Percentiles rank a stretch among this genome's conserved stretches.
Conservation (phyloP, 2,113 vertebrate species). For the cat (Felis catus) region DNA sequence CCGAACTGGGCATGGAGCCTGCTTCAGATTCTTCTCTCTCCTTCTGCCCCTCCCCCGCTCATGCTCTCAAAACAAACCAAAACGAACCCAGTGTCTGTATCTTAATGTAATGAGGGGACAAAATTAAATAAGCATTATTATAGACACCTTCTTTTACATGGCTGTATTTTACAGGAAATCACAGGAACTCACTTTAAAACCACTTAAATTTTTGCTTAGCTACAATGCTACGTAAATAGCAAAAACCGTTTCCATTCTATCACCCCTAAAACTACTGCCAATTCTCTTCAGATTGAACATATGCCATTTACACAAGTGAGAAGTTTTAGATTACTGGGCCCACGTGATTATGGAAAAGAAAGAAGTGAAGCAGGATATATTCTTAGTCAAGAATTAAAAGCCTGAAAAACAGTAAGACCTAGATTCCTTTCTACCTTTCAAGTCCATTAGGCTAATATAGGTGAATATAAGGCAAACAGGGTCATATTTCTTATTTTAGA, state of each 20-base stretch:
- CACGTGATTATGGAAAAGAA: background rate
- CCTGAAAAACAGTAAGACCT: background rate
- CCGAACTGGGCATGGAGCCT: too few species aligned
- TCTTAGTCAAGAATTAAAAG: slow-evolving; percentile 1
- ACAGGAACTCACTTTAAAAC: slow-evolving; percentile 1
- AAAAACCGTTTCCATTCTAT: background rate
- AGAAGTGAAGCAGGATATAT: background rate
- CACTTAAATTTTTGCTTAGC: background rate
- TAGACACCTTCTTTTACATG: background rate
- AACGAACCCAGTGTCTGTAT: background rate
- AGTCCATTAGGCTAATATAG: background rate
- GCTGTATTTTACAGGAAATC: background rate
- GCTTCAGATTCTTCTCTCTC: too few species aligned
- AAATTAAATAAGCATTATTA: background rate
- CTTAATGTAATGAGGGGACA: background rate
- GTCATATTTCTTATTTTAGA: background rate
- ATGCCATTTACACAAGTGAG: background rate
- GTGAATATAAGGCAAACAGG: background rate
- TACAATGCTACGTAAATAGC: background rate
- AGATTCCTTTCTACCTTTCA: background rate
- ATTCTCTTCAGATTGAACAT: background rate
- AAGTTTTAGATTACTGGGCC: background rate
- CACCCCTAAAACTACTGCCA: background rate
- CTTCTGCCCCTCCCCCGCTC: too few species aligned
- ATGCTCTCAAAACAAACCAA: too few species aligned